Conservation (phyloP, 2,888 invertebrate genomes). For the Clusia tigrina region DNA sequence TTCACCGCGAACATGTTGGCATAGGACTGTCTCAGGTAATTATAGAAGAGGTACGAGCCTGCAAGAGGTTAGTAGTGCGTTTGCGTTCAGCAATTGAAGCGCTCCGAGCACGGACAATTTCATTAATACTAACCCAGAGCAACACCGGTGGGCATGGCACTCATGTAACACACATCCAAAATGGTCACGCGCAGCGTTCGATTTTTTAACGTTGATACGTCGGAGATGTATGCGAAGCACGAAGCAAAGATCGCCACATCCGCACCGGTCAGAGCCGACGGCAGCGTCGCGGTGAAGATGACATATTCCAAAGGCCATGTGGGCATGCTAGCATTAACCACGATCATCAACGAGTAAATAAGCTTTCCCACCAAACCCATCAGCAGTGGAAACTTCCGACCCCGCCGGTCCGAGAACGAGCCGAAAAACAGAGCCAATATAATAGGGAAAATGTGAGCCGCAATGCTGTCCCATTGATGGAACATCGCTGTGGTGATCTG, state of each 20-base stretch:
- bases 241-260: constrained; percentile 83
- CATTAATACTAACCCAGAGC: constrained; percentile 70
- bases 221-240: constrained; percentile 82
- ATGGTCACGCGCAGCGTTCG: constrained; percentile 83
- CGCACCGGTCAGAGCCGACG: constrained; percentile 79
- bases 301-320: constrained; percentile 78
- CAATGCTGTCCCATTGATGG: constrained; percentile 80
- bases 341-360: constrained; percentile 77
- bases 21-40: constrained; percentile 72
- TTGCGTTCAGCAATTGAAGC: too few relatives aligned
- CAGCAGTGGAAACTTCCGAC: constrained; percentile 76
- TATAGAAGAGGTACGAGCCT: constrained; percentile 74
- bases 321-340: constrained; percentile 72
- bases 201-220: constrained; percentile 73
- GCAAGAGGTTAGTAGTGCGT: constrained; percentile 56
- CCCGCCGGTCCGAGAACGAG: constrained; percentile 82
- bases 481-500: constrained; percentile 78
- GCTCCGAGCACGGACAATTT: too few relatives aligned
- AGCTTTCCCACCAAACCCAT: constrained; percentile 78
- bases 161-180: constrained; percentile 81
- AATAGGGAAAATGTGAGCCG: constrained; percentile 77
- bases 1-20: constrained; percentile 79
- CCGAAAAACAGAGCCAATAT: constrained; percentile 81
- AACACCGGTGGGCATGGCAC: constrained; percentile 84
- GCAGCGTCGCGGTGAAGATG: constrained; percentile 78